Evolutionary conservation across 1,140 invertebrate genomes (phyloP), one percentile per base, ranked within the genome.

Genomic region (Ostrea denselamellosa): DNA sequence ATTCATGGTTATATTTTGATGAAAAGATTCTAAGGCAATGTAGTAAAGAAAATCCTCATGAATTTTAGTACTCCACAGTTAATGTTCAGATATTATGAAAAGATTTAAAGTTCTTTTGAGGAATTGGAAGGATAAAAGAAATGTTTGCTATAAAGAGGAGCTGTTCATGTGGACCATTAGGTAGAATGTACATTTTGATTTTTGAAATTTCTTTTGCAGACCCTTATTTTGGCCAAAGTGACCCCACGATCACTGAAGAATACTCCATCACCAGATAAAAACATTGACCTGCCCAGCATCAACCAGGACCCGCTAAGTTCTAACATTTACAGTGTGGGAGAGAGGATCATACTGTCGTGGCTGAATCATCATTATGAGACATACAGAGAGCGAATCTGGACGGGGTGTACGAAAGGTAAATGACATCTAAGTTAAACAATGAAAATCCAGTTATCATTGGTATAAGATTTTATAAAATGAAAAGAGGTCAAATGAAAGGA

Each of bases 261-360:
- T 44, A 89, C 92, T 7, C 71, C 92, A 0, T 89, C 90, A 0
- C 92, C 93, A 10, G 92, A 94, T 86, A 92, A 93, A 54, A 90
- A 92, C 25, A 62, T 92, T 0, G 77, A 88, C 7, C 90, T 94
- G 44, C 94, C 94, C n/a, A 44, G 87, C 12, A 90, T 95, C 5
- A 94, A 94, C 85, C 90, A 90, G 51, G 93, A 95, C 89, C 94
- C 94, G 2, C 88, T 94, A 44, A 93, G 92, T 56, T 94, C 94
- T 88, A 95, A 95, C 89, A 91, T 95, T 65, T 95, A 95, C 90
- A 92, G 92, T 84, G 88, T 93, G 10, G 89, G 88, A 8, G 95
- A 95, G 90, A 91, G 94, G 81, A 95, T 95, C 68, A 81, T 95
- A 0, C 88, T 95, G 34, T 88, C 94, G n/a, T 95, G 95, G 95